A percentile compares a stretch with the other conserved stretches of the same genome.
Evolutionary conservation across 1,140 invertebrate genomes (phyloP).

Genomic region (Diuraphis noxia): DNA sequence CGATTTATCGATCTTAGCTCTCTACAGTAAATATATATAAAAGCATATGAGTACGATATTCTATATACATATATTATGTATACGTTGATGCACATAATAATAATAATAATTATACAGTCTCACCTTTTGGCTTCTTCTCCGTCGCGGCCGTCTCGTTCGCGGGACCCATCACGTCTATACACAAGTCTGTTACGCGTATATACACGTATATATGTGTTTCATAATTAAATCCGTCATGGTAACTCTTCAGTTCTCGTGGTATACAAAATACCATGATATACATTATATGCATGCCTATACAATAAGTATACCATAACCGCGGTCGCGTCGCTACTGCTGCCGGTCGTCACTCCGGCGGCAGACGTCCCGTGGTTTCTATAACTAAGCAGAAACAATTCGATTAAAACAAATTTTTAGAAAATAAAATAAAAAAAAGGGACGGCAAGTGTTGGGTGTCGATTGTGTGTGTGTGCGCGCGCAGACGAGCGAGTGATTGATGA

Average conservation of each 20-base stretch:
- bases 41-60: neutral
- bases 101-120: neutral
- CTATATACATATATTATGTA: neutral
- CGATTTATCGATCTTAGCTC: neutral
- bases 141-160: neutral
- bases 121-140: constrained; percentile 36
- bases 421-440: neutral
- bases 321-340: constrained; percentile 11
- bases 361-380: constrained; percentile 39
- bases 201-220: neutral
- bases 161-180: neutral
- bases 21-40: neutral
- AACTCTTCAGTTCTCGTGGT: neutral
- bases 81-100: neutral
- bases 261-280: neutral
- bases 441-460: constrained; percentile 1
- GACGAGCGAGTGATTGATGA: constrained; percentile 31
- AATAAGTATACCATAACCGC: constrained; percentile 19
- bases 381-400: constrained; percentile 50
- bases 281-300: constrained; percentile 2
- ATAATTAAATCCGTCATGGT: constrained; percentile 48
- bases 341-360: neutral
- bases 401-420: neutral
- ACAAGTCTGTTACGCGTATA: neutral
- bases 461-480: neutral